Base-by-base conservation (phyloP, 92 coral and sea anemone genomes). In the Palythoa caribaeorum region DNA sequence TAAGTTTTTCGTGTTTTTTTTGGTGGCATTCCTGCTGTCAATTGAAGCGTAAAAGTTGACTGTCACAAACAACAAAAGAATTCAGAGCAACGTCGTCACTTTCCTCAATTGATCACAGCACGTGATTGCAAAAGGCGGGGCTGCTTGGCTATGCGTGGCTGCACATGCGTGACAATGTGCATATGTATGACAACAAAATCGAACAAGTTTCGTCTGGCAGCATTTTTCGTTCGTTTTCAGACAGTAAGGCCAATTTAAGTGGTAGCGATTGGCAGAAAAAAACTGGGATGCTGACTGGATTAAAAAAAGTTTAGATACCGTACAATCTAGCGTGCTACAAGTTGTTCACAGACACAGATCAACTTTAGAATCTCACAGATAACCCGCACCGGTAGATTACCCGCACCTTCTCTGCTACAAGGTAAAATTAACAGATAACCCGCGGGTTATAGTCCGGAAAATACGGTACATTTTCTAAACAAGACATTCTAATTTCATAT, bases 71-170 rank as follows among this genome's bases (percentile, higher is more conserved):
- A 28, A 28, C 28, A 28, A 28, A 28, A 28, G 1, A 54, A 51
- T 76, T 76, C 38, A 21, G 80, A 76, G 35, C 63, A 76, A 76
- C 63, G 65, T 28, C 28, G 28, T 28, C n/a, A n/a, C n/a, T n/a
- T n/a, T n/a, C n/a, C n/a, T n/a, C n/a, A n/a, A n/a, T 21, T 76
- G 80, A 76, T 76, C 80, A 76, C 80, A 76, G 80, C 80, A 50
- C 54, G 66, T 51, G 65, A 51, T 76, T 21, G 35, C 80, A 76
- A 76, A 76, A 50, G 80, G 80, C 65, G 39, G 80, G 80, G 35
- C 9, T 50, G 28, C 28, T 28, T 28, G 28, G 28, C 28, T 28
- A 28, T 28, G 28, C 28, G 28, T 28, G 28, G 28, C 28, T 28
- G 28, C 28, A 28, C 28, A 0, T 28, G 28, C 28, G 28, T 28